Conservation (phyloP, 2,888 invertebrate genomes). For the Drosophila borborema region DNA sequence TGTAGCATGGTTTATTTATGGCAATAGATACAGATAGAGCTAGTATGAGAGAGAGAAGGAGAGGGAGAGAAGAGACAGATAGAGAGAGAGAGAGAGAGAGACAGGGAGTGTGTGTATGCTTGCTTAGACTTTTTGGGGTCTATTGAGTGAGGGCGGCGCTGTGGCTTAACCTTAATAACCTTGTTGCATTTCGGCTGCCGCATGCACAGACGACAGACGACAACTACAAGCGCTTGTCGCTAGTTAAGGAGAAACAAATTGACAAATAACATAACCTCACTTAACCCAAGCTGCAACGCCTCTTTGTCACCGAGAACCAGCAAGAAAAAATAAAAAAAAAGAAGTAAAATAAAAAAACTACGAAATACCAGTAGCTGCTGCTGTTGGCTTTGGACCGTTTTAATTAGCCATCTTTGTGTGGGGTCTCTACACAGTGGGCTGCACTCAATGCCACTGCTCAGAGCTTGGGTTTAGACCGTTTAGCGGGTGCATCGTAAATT, state of each 20-base stretch:
- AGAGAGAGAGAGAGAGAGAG: too few species aligned
- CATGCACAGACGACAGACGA: slow-evolving; percentile 45
- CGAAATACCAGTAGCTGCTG: slow-evolving; percentile 65
- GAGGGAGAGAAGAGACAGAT: too few species aligned
- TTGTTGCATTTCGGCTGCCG: slow-evolving; percentile 63
- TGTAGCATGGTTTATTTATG: slow-evolving; percentile 36
- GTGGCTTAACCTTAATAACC: slow-evolving; percentile 74
- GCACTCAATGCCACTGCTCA: not conserved
- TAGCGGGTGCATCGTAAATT: not conserved
- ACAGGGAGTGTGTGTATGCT: slow-evolving; percentile 1
- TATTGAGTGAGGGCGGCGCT: slow-evolving; percentile 36
- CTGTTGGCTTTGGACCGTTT: slow-evolving; percentile 40
- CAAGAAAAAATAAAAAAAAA: not conserved
- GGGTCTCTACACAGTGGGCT: slow-evolving; percentile 46
- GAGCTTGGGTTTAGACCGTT: not conserved
- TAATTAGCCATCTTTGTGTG: slow-evolving; percentile 68
- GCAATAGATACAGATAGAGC: slow-evolving; percentile 4
- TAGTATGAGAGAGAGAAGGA: too few species aligned
- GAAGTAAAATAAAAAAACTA: not conserved
- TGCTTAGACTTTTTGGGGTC: not conserved
- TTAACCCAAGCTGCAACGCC: slow-evolving; percentile 76
- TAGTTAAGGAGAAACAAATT: slow-evolving; percentile 78
- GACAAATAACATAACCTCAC: slow-evolving; percentile 82
- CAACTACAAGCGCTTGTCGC: slow-evolving; percentile 53
- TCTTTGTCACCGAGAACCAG: slow-evolving; percentile 50